These are phyloP conservation scores for Crocallis elinguaria DNA, from an alignment of 2,888 invertebrate species.

Conservation along the genomic window DNA sequence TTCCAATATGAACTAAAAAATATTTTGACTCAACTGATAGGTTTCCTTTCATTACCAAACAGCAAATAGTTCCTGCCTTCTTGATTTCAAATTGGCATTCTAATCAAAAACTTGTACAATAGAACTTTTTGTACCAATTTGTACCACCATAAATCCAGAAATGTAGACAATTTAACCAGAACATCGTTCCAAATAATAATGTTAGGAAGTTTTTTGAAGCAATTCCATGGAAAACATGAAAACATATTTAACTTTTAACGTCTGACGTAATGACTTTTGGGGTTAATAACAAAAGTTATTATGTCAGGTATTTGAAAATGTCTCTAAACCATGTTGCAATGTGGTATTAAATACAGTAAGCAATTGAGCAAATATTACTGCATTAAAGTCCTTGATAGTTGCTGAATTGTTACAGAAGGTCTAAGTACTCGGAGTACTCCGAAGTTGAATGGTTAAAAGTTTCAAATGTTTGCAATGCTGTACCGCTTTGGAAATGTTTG, in stretches of 20 bases:
- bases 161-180: conserved; percentile 7
- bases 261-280: no score
- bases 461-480: conserved; percentile 1
- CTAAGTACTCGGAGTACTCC: not conserved
- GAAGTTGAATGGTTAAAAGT: conserved; percentile 5
- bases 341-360: conserved; percentile 11
- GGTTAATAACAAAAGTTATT: conserved; percentile 20
- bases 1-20: no score
- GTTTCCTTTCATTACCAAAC: no score
- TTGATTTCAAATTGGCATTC: conserved; percentile 5
- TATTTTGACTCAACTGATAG: no score
- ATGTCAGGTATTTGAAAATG: conserved; percentile 10
- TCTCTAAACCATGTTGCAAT: conserved; percentile 12
- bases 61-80: no score
- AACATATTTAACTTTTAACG: conserved; percentile 17
- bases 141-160: conserved; percentile 2
- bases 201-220: conserved; percentile 6
- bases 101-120: conserved; percentile 10
- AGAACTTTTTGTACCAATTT: conserved; percentile 10
- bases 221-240: conserved; percentile 8
- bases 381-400: no score
- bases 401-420: not conserved
- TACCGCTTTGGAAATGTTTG: not conserved
- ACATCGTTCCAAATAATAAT: conserved; percentile 11
- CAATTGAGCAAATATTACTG: conserved; percentile 5